A percentile compares a stretch with the other conserved stretches of the same genome.
phyloP scores from a whole-genome alignment of 2,797 vertebrate species.

The Argyrosomus regius region DNA sequence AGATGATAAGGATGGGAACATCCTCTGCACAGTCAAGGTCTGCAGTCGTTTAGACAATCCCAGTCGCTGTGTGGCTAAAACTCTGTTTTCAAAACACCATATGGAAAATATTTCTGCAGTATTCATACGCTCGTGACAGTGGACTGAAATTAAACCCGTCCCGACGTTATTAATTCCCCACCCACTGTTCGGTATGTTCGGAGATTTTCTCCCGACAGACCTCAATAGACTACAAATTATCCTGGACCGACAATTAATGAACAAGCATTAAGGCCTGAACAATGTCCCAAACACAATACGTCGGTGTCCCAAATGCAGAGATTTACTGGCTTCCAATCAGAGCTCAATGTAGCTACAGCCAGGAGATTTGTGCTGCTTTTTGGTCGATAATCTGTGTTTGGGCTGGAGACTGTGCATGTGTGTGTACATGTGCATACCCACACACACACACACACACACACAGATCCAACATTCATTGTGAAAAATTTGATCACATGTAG shows the following conservation, averaged over 20 bases:
- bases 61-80: background rate
- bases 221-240: slow-evolving; percentile 25
- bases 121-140: slow-evolving; percentile 10
- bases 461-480: background rate
- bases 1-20: slow-evolving; percentile 39
- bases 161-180: slow-evolving; percentile 24
- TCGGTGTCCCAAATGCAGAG: slow-evolving; percentile 66
- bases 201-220: slow-evolving; percentile 26
- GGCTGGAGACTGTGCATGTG: background rate
- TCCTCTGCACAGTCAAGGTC: slow-evolving; percentile 42
- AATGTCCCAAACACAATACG: slow-evolving; percentile 55
- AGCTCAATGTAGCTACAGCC: slow-evolving; percentile 43
- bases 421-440: background rate
- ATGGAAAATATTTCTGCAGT: slow-evolving; percentile 24
- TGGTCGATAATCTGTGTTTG: slow-evolving; percentile 61
- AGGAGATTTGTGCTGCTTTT: slow-evolving; percentile 63
- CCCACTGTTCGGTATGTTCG: background rate
- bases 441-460: background rate
- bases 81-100: slow-evolving; percentile 27
- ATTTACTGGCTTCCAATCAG: slow-evolving; percentile 60
- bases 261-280: slow-evolving; percentile 35
- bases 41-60: slow-evolving; percentile 10
- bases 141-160: slow-evolving; percentile 30
- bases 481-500: background rate
- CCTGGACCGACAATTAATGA: slow-evolving; percentile 43